Evolutionary conservation across 1,140 invertebrate genomes (phyloP), one percentile per base, ranked within the genome.

Genomic region (Teleogryllus occipitalis): DNA sequence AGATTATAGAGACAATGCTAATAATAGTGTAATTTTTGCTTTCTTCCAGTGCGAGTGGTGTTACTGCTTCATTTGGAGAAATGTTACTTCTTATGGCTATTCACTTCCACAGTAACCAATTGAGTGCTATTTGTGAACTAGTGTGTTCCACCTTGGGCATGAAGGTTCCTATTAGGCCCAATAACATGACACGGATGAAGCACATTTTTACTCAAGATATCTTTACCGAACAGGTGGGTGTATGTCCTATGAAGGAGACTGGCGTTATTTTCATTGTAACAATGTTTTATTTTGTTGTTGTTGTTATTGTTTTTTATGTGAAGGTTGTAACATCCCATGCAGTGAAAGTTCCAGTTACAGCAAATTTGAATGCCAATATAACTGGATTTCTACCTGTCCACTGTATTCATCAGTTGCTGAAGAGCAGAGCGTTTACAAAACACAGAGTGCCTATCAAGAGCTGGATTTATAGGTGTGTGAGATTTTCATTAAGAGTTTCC

Each of bases 131-230:
- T 77, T 94, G 94, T 80, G 97, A 98, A 82, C 87, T 98, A 18
- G 96, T 98, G 0, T 97, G 96, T 84, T 92, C 95, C 10, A 98
- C 97, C 18, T 87, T 99, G 0, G 96, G 96, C 1, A 98, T 99
- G 96, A 97, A 97, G 86, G 94, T 98, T 82, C 91, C 94, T 0
- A 96, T 98, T 8, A 88, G 97, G 78, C 94, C 95, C 0, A 98
- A 97, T 84, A 96, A 95, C 83, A 91, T 98, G 81, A 93, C 93
- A 0, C 89, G 95, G 77, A 96, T 99, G 87, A 97, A 97, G 84
- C 94, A 96, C 83, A 96, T 98, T 47, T 98, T 99, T 83, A 98
- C 95, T 5, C 96, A 97, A 83, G 97, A 99, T 85, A 96, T 99
- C 82, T 99, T 99, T 85, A 98, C 96, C 3, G 97, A 99, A 87